Evolutionary conservation across 2,888 invertebrate genomes (phyloP), one percentile per base, ranked within the genome.

Genomic region (Drosophila cognata): DNA sequence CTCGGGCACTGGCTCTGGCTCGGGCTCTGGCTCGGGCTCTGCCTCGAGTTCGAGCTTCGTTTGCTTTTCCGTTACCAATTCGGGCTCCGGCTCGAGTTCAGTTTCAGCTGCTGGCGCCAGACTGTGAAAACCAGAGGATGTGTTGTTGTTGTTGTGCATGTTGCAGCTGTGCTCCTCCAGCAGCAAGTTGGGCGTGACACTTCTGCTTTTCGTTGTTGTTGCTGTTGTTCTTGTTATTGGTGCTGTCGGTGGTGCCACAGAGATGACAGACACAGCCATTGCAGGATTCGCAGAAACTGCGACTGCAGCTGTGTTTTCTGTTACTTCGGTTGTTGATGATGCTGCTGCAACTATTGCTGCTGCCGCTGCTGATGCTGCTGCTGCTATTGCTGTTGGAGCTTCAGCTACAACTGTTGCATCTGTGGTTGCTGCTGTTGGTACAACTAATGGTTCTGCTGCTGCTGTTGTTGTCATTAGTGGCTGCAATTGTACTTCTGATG

Each of bases 41-140:
- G 38, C 43, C 41, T 52, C 10, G 6, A 13, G 43, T n/a, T 51
- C 36, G 18, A 18, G 50, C 16, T 62, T 11, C 28, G 52, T 13
- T n/a, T 52, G 52, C 16, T 28, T 16, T 18, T 51, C 18, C n/a
- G n/a, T 36, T 18, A 18, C 33, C 28, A n/a, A 28, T 2, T 61
- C 48, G 4, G 29, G 8, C 25, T 63, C 51, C 13, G 13, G 16
- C 25, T 67, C 59, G 5, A 25, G 18, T n/a, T 67, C 59, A 4
- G 18, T 16, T 28, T 72, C 59, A 13, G 13, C 7, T 28, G 57
- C 52, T 21, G 57, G 57, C 33, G 53, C 86, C 52, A 91, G 72
- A 43, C 91, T 91, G 18, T 92, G 90, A 25, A 91, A 91, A 11
- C 92, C 92, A 4, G 92, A 92, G 1, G 92, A 91, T 0, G 92